These are phyloP conservation scores for Meandrusa payeni DNA, from an alignment of 2,888 invertebrate genomes.

Conservation along the genomic window DNA sequence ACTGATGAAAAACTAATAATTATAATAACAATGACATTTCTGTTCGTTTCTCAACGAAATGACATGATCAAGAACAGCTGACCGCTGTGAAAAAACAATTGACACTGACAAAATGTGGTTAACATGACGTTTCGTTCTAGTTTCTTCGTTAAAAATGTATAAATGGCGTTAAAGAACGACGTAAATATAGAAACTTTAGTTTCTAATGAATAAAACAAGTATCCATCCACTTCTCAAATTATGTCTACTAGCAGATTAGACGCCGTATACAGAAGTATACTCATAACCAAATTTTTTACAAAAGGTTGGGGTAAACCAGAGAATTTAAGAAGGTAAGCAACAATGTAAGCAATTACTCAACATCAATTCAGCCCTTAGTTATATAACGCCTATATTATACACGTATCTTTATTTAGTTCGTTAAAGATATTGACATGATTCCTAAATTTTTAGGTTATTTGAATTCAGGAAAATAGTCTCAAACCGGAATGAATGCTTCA, in stretches of 20 bases:
- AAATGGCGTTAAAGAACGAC: constrained; percentile 38
- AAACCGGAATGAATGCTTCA: constrained; percentile 89
- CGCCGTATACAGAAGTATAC: constrained; percentile 90
- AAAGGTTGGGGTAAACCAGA: constrained; percentile 98
- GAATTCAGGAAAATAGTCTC: constrained; percentile 94
- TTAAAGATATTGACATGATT: constrained; percentile 19
- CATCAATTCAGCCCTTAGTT: constrained; percentile 20
- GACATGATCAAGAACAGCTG: constrained; percentile 20
- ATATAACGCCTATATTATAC: constrained; percentile 17
- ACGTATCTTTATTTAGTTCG: neutral
- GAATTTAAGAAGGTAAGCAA: constrained; percentile 88
- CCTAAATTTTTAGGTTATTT: constrained; percentile 86
- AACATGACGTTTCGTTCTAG: constrained; percentile 10
- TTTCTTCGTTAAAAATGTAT: constrained; percentile 41
- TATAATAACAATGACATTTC: no score
- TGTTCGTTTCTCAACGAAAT: constrained; percentile 14
- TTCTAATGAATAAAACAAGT: constrained; percentile 26
- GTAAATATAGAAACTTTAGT: constrained; percentile 29
- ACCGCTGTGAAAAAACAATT: constrained; percentile 25
- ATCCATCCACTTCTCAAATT: constrained; percentile 40
- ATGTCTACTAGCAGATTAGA: constrained; percentile 86
- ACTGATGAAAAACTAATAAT: no score
- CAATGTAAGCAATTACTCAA: constrained; percentile 30
- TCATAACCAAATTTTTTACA: constrained; percentile 95
- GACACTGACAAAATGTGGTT: constrained; percentile 35